phyloP scores from a whole-genome alignment of 2,888 invertebrate species.

The Cantharis rustica region DNA sequence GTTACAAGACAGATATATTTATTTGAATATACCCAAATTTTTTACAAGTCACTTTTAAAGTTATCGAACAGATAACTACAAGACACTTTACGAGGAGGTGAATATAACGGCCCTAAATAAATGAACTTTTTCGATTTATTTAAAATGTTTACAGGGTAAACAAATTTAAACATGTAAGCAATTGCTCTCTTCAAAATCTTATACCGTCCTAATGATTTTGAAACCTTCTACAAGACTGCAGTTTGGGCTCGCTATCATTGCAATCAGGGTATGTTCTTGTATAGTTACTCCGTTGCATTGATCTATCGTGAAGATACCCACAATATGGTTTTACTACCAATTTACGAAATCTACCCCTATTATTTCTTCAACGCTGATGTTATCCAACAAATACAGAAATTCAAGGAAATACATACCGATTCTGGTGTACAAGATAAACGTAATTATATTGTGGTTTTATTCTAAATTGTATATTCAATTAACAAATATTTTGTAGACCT shows the following conservation, averaged over 20 bases:
- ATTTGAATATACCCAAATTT: no score
- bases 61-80: no score
- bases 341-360: conserved; percentile 75
- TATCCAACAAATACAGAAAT: conserved; percentile 67
- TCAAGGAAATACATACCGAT: conserved; percentile 62
- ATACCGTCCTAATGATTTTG: conserved; percentile 71
- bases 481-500: background rate
- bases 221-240: conserved; percentile 71
- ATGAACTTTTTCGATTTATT: no score
- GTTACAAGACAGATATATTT: no score
- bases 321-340: conserved; percentile 69
- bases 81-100: no score
- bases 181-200: conserved; percentile 68
- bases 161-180: no score
- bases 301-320: conserved; percentile 67
- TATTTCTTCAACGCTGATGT: conserved; percentile 72
- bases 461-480: background rate
- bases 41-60: no score
- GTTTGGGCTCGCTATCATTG: conserved; percentile 69
- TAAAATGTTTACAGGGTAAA: no score
- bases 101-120: no score
- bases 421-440: background rate
- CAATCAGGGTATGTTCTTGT: conserved; percentile 72
- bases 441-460: background rate
- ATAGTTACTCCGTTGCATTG: conserved; percentile 66